These are phyloP conservation scores for Agrotis puta DNA, from an alignment of 2,888 invertebrate genomes.

Conservation along the genomic window DNA sequence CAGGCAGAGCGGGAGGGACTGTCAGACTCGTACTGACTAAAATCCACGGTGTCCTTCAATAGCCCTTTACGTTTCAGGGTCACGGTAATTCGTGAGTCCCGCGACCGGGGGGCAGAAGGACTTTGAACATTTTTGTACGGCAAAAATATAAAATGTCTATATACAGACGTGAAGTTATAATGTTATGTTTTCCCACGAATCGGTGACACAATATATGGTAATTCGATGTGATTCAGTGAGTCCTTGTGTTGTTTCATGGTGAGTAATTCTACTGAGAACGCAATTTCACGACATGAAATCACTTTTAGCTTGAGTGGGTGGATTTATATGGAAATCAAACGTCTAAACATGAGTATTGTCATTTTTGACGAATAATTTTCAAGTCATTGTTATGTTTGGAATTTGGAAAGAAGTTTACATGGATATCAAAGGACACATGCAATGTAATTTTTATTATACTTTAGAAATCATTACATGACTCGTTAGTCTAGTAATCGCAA, in stretches of 20 bases:
- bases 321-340: constrained; percentile 5
- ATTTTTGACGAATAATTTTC: constrained; percentile 3
- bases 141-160: no score
- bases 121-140: no score
- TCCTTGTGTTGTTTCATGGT: constrained; percentile 2
- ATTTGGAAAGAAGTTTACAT: neutral
- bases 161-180: no score
- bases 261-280: constrained; percentile 24
- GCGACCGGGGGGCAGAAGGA: no score
- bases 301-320: neutral
- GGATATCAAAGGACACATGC: neutral
- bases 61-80: no score
- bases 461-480: no score
- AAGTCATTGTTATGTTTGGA: neutral
- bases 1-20: no score
- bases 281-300: neutral
- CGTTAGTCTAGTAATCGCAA: no score
- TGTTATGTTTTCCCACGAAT: constrained; percentile 32
- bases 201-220: constrained; percentile 41
- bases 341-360: neutral
- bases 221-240: constrained; percentile 33
- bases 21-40: no score
- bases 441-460: neutral
- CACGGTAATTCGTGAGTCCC: no score
- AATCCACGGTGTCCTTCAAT: no score